phyloP scores from a whole-genome alignment of 2,888 invertebrate species.

The Phyllotreta cruciferae region DNA sequence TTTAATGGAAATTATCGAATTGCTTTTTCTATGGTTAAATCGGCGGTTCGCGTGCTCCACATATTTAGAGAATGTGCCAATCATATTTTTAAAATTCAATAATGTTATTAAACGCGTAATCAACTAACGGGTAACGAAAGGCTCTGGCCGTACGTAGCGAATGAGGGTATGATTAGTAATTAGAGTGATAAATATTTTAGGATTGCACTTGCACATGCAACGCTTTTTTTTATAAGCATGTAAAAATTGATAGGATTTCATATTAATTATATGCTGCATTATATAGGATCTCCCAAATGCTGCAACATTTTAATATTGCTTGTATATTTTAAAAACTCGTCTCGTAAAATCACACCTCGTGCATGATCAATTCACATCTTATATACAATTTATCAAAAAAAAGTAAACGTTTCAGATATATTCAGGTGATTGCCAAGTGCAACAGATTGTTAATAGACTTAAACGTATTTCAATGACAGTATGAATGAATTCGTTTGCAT shows the following conservation, averaged over 20 bases:
- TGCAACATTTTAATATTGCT: too few relatives aligned
- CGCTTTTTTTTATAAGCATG: too few relatives aligned
- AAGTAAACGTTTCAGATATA: too few relatives aligned
- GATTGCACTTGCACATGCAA: too few relatives aligned
- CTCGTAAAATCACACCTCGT: too few relatives aligned
- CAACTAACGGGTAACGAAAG: neutral
- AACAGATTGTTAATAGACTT: slow-evolving; percentile 48
- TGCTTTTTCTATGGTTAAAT: slow-evolving; percentile 25
- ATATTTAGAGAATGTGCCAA: slow-evolving; percentile 32
- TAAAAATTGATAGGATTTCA: too few relatives aligned
- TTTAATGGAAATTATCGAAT: slow-evolving; percentile 30
- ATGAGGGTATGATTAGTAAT: slow-evolving; percentile 8
- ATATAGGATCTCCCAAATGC: too few relatives aligned
- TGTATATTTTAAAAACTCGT: too few relatives aligned
- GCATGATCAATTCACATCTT: too few relatives aligned
- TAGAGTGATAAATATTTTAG: neutral
- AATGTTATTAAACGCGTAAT: slow-evolving; percentile 28
- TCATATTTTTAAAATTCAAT: slow-evolving; percentile 37
- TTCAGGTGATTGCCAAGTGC: slow-evolving; percentile 54
- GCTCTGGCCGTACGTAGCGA: neutral
- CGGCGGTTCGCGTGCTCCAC: slow-evolving; percentile 33
- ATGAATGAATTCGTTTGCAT: slow-evolving; percentile 50
- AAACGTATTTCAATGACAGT: slow-evolving; percentile 52
- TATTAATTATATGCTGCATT: too few relatives aligned
- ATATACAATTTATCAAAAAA: too few relatives aligned